Evolutionary conservation across 2,113 vertebrate species (phyloP), one percentile per base, ranked within the genome.

Genomic region (Ammodytes marinus): DNA sequence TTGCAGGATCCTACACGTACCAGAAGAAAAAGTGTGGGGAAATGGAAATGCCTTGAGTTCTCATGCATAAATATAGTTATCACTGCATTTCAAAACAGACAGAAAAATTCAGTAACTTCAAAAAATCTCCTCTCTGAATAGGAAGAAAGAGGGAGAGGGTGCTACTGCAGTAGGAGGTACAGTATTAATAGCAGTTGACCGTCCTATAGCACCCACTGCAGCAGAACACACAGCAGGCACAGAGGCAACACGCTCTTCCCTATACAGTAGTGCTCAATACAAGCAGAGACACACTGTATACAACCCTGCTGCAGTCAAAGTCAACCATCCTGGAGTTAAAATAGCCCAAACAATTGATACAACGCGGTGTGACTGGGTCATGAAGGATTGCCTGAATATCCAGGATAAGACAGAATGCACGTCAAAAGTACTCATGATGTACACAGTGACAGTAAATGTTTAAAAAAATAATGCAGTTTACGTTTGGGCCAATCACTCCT

Each of bases 171-270:
- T 71, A 27, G 65, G 84, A 84, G 83, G 27, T 84, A 67, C 77
- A 74, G 82, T 90, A 92, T 93, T 91, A 93, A 93, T 92, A 94
- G 89, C 77, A 86, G 82, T 70, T 78, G 9, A 87, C 80, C 86
- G 86, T 81, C 78, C 82, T 86, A 85, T 88, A 87, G 89, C 86
- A 88, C 83, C 79, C 78, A 87, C 84, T 90, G 89, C 91, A 91
- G 88, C 82, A 79, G 77, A 80, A 76, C 80, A 79, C 85, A 76
- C 84, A 88, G 90, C 79, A 77, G 88, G 80, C 67, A 49, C 37
- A 45, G 47, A 65, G 65, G 83, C 77, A 84, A 69, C 59, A 64
- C 14, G 10, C n/a, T 47, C 53, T 83, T 84, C 84, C 85, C 80
- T 77, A 80, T 84, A 27, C 27, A 27, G 27, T 27, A 55, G 76